Conservation (phyloP, 2,113 vertebrate genomes). For the Aptenodytes patagonicus region DNA sequence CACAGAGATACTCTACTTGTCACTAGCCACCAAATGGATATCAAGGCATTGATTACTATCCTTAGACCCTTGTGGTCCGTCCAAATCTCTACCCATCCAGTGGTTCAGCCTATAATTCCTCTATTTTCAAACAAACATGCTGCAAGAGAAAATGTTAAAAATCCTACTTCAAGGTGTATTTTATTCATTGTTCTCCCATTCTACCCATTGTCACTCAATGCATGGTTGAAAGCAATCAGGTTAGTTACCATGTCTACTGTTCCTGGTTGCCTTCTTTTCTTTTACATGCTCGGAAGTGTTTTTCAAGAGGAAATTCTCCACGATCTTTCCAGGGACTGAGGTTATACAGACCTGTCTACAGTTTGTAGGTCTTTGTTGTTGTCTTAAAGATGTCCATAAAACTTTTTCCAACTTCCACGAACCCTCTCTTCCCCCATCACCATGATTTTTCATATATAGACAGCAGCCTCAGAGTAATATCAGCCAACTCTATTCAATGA, state of each 20-base stretch:
- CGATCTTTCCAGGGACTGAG: neutral
- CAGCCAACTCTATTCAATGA: neutral
- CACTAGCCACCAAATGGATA: neutral
- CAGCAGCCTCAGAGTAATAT: neutral
- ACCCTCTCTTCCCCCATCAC: neutral
- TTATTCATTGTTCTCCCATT: neutral
- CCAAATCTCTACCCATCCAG: neutral
- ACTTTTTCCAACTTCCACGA: neutral
- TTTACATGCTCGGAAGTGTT: neutral
- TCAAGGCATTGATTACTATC: neutral
- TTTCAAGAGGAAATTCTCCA: neutral
- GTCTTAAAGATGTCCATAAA: neutral
- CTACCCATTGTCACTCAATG: neutral
- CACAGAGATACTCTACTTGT: neutral
- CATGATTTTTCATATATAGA: neutral
- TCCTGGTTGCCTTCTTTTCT: neutral
- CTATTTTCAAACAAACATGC: neutral
- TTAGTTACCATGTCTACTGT: neutral
- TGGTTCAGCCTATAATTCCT: neutral
- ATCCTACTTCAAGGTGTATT: neutral
- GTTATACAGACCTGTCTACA: neutral
- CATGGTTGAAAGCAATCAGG: neutral
- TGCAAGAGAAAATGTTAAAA: neutral
- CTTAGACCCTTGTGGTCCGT: neutral
- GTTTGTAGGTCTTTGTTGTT: neutral